Conservation (phyloP, 1,140 invertebrate genomes). For the Musca domestica region DNA sequence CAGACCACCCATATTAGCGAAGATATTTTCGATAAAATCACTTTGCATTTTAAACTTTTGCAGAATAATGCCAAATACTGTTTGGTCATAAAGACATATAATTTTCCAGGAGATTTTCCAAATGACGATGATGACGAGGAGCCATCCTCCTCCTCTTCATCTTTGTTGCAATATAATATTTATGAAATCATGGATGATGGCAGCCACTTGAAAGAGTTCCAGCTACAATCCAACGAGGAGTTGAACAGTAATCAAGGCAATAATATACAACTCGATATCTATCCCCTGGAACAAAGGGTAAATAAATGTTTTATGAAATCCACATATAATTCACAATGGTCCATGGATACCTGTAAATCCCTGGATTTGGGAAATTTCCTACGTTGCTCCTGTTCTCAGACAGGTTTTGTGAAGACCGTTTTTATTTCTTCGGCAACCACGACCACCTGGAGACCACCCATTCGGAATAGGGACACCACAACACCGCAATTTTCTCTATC, state of each 20-base stretch:
- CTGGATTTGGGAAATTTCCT: background rate
- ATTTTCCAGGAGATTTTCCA: background rate
- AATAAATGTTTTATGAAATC: slow-evolving; percentile 13
- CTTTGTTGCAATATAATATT: background rate
- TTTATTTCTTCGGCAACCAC: background rate
- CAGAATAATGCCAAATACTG: slow-evolving; percentile 2
- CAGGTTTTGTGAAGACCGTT: background rate
- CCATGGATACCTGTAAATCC: background rate
- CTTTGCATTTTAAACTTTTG: background rate
- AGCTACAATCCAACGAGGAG: too few species aligned
- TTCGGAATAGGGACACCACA: background rate
- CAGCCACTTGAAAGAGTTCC: background rate
- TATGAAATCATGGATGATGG: background rate
- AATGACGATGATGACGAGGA: background rate
- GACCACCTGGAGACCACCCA: background rate
- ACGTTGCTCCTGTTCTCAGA: background rate
- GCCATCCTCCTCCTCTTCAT: background rate
- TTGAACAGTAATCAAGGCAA: too few species aligned
- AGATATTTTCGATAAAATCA: slow-evolving; percentile 3
- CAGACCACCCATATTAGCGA: background rate
- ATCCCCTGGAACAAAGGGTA: background rate
- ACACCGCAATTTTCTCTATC: background rate
- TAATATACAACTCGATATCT: slow-evolving; percentile 3
- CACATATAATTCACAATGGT: slow-evolving; percentile 1
- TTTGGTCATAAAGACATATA: background rate